phyloP scores from a whole-genome alignment of 2,888 invertebrate genomes.

The Alentia gelatinosa region DNA sequence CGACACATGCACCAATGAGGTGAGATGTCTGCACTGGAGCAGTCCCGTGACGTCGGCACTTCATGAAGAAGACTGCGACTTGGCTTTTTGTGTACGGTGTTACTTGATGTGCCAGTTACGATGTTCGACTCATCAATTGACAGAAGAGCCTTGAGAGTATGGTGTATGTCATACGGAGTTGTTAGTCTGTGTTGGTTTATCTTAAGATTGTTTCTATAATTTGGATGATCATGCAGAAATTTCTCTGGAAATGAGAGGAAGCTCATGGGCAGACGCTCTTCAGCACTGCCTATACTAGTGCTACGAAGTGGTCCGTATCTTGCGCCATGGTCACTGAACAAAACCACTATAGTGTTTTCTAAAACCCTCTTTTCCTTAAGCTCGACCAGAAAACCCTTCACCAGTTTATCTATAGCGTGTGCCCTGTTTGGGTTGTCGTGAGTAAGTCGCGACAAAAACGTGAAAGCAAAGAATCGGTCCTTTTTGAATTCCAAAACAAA shows the following conservation, averaged over 20 bases:
- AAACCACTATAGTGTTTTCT: background rate
- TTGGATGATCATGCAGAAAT: background rate
- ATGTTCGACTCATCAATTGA: background rate
- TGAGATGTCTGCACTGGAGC: background rate
- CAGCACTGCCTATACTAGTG: background rate
- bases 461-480: background rate
- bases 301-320: background rate
- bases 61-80: background rate
- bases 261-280: background rate
- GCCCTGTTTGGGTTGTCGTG: constrained; percentile 3
- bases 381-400: background rate
- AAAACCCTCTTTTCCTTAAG: background rate
- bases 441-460: background rate
- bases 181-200: constrained; percentile 27
- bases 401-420: background rate
- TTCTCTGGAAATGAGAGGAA: background rate
- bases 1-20: constrained; percentile 28
- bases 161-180: background rate
- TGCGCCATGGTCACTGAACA: constrained; percentile 12
- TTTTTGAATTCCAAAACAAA: background rate
- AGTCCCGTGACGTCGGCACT: background rate
- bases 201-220: background rate
- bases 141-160: background rate
- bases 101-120: background rate
- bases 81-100: background rate